Evolutionary conservation across 1,140 invertebrate species (phyloP).

Genomic region (Lethrus apterus): DNA sequence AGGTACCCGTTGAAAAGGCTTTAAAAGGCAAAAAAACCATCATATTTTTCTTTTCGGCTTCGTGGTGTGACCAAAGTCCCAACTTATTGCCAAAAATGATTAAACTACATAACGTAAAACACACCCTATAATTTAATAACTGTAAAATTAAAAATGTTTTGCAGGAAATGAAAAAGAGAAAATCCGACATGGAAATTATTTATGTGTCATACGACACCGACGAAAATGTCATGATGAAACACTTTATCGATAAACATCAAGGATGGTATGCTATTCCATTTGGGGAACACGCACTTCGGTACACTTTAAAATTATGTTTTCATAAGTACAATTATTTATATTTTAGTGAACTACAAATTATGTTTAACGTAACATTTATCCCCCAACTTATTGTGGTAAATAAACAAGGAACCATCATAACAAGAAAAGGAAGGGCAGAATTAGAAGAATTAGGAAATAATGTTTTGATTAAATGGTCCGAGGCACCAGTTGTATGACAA

Average conservation of each 20-base stretch:
- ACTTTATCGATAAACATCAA: constrained; percentile 25
- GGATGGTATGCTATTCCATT: constrained; percentile 27
- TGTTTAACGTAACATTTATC: constrained; percentile 16
- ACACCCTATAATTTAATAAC: background rate
- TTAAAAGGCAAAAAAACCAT: constrained; percentile 19
- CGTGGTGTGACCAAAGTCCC: constrained; percentile 18
- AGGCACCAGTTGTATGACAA: background rate
- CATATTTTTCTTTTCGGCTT: constrained; percentile 23
- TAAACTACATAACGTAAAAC: constrained; percentile 21
- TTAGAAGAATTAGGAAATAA: constrained; percentile 20
- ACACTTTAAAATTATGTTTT: background rate
- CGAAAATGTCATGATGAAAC: constrained; percentile 17
- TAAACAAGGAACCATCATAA: constrained; percentile 21
- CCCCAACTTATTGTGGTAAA: constrained; percentile 21
- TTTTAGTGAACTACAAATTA: constrained; percentile 15
- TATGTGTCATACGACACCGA: constrained; percentile 23
- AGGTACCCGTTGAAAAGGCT: constrained; percentile 15
- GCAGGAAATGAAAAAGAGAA: constrained; percentile 1
- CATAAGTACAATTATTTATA: background rate
- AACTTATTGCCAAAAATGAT: constrained; percentile 23
- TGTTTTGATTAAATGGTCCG: constrained; percentile 23
- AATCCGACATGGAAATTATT: constrained; percentile 19
- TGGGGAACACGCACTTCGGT: constrained; percentile 10
- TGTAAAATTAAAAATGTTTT: background rate
- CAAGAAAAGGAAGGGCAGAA: constrained; percentile 17